Conservation (phyloP, 1,140 invertebrate genomes). For the Drosophila grimshawi region DNA sequence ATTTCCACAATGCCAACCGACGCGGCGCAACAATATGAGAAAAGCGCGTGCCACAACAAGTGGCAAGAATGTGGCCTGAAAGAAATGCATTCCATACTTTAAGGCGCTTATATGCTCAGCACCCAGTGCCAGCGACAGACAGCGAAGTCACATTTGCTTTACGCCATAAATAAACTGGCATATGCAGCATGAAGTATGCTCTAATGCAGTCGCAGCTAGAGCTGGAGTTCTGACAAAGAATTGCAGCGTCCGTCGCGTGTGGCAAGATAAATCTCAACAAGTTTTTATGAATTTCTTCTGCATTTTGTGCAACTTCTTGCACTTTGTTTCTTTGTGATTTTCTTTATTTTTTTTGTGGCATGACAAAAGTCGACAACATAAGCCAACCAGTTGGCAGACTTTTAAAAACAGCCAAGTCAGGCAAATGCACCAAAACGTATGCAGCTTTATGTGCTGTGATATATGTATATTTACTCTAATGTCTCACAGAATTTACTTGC, state of each 20-base stretch:
- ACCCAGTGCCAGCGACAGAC: background rate
- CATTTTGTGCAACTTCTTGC: conserved; percentile 27
- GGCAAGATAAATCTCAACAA: conserved; percentile 82
- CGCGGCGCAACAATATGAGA: conserved; percentile 13
- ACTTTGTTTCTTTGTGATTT: conserved; percentile 4
- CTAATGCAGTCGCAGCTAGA: conserved; percentile 70
- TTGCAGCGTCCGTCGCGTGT: conserved; percentile 65
- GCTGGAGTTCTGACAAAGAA: conserved; percentile 14
- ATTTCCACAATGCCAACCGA: conserved; percentile 49
- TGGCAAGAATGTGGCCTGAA: conserved; percentile 60
- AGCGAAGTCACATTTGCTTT: conserved; percentile 47
- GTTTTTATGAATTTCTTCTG: conserved; percentile 71
- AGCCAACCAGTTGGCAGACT: conserved; percentile 58
- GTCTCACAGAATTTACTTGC: conserved; percentile 49
- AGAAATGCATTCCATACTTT: conserved; percentile 64
- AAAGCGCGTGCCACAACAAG: conserved; percentile 59
- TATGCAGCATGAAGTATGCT: conserved; percentile 62
- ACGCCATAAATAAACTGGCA: conserved; percentile 76
- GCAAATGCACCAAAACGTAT: conserved; percentile 61
- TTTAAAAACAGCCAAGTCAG: conserved; percentile 60
- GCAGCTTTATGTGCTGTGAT: conserved; percentile 47
- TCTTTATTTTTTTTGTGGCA: conserved; percentile 39
- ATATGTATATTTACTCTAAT: conserved; percentile 37
- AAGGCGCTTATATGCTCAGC: conserved; percentile 73
- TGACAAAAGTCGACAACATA: conserved; percentile 75